phyloP scores from a whole-genome alignment of 2,113 vertebrate genomes.

The Gnathonemus echidnorhynchus region DNA sequence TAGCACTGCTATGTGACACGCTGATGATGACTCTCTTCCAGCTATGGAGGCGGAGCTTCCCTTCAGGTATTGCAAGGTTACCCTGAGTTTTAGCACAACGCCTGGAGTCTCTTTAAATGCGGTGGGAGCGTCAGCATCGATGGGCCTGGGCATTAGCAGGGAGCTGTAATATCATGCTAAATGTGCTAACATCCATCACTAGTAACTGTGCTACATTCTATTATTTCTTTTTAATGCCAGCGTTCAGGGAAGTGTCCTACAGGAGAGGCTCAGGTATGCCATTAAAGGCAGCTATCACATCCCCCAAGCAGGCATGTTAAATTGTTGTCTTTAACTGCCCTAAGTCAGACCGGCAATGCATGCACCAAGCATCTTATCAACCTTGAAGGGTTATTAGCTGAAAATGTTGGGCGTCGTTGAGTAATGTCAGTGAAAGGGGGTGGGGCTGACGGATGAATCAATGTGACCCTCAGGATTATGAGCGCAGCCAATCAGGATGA shows the following conservation, averaged over 20 bases:
- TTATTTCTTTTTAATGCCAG: neutral
- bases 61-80: neutral
- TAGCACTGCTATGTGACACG: neutral
- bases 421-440: neutral
- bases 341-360: neutral
- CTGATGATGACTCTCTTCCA: neutral
- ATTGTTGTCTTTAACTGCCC: neutral
- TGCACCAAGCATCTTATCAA: neutral
- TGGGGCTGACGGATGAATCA: neutral
- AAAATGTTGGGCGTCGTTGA: neutral
- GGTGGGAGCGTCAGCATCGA: neutral
- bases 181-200: neutral
- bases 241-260: neutral
- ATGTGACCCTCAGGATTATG: neutral
- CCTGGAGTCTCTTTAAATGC: neutral
- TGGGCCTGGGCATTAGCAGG: neutral
- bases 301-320: neutral
- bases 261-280: neutral
- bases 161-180: neutral
- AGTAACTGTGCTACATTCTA: neutral
- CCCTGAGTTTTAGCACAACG: neutral
- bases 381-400: conserved; percentile 9
- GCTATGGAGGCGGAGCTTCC: neutral
- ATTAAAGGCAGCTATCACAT: neutral
- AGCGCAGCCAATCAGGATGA: conserved; percentile 11